A percentile compares a stretch with the other conserved stretches of the same genome.
phyloP scores from a whole-genome alignment of 1,140 invertebrate genomes.

The Aphis craccivora region DNA sequence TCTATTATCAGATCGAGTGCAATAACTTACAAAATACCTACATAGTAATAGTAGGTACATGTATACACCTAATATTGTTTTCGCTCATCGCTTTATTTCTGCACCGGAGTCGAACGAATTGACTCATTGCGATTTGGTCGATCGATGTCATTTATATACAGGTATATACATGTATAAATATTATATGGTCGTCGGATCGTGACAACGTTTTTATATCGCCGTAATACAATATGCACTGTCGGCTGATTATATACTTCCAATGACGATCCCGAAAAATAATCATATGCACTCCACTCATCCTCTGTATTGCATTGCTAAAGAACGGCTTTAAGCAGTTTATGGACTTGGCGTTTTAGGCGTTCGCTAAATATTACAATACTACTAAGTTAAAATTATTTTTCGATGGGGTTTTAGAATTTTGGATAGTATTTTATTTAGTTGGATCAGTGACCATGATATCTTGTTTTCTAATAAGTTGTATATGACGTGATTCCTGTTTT shows the following conservation, averaged over 20 bases:
- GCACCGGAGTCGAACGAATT: neutral
- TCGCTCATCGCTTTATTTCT: neutral
- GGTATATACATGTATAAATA: neutral
- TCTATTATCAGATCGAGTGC: neutral
- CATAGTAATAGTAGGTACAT: neutral
- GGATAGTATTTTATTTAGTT: neutral
- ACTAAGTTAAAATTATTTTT: neutral
- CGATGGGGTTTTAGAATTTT: neutral
- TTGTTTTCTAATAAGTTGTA: too few relatives aligned
- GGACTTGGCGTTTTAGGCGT: neutral
- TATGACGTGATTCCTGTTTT: too few relatives aligned
- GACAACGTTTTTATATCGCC: neutral
- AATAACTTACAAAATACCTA: too few relatives aligned
- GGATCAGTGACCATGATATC: too few relatives aligned
- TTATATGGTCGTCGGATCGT: neutral
- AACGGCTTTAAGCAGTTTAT: neutral
- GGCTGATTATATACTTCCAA: neutral
- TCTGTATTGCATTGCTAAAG: neutral
- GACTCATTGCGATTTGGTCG: conserved; percentile 9
- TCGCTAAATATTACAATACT: neutral
- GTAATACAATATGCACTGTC: neutral
- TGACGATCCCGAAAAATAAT: neutral
- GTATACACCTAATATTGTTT: neutral
- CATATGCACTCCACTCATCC: neutral
- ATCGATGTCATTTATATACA: neutral